These are phyloP conservation scores for Pseudanteris insignis DNA, from an alignment of 2,888 invertebrate species.

Conservation along the genomic window DNA sequence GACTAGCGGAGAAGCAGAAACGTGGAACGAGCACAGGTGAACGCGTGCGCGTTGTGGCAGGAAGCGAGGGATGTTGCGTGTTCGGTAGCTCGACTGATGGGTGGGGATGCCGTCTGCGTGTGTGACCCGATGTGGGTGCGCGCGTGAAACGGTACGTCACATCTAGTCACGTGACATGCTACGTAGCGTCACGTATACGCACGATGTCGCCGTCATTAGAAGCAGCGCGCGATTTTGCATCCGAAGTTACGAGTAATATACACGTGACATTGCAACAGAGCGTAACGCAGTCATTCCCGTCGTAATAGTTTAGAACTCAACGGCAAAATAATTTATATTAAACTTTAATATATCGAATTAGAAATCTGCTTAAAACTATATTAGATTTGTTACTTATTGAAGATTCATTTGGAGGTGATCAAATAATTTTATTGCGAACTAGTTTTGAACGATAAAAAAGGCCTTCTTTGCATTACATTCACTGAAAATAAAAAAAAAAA, in stretches of 20 bases:
- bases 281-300: not conserved
- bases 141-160: conserved; percentile 52
- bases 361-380: no score
- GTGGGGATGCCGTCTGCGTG: not conserved
- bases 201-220: no score
- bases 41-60: conserved; percentile 33
- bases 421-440: no score
- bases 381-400: no score
- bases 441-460: no score
- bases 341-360: no score
- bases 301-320: no score
- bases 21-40: conserved; percentile 32
- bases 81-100: no score
- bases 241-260: conserved; percentile 11
- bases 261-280: conserved; percentile 8
- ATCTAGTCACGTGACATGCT: conserved; percentile 53
- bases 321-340: no score
- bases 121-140: conserved; percentile 6
- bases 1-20: conserved; percentile 8
- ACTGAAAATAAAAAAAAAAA: no score
- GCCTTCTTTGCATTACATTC: no score
- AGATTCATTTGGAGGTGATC: no score
- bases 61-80: conserved; percentile 32
- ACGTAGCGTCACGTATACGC: conserved; percentile 24
- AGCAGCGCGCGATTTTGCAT: conserved; percentile 16